A percentile compares a stretch with the other conserved stretches of the same genome.
Evolutionary conservation across 1,140 invertebrate species (phyloP).

Genomic region (Bombus waltoni): DNA sequence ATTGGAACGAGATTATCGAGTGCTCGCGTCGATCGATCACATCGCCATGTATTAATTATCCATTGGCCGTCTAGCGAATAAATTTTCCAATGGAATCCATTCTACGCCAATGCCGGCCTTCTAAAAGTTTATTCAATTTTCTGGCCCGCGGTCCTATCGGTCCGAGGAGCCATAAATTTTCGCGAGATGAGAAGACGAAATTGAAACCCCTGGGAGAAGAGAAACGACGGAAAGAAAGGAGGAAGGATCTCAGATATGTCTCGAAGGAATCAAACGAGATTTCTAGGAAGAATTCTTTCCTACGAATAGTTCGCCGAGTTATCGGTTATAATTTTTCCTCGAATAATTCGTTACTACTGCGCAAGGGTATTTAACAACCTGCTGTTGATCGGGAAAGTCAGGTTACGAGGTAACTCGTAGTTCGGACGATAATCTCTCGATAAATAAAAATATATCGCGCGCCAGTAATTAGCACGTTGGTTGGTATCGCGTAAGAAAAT

Average conservation of each 20-base stretch:
- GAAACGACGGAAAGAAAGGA: slow-evolving; percentile 31
- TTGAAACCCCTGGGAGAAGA: slow-evolving; percentile 34
- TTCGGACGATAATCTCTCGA: no score
- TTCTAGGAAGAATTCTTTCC: not conserved
- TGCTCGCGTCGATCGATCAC: slow-evolving; percentile 32
- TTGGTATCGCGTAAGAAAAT: no score
- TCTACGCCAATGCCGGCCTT: not conserved
- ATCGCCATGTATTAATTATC: slow-evolving; percentile 40
- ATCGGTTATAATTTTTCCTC: no score
- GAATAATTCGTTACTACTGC: no score
- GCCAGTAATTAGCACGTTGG: no score
- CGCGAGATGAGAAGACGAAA: slow-evolving; percentile 34
- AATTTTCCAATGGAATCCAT: not conserved
- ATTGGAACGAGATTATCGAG: slow-evolving; percentile 44
- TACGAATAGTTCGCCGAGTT: not conserved
- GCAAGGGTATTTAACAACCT: no score
- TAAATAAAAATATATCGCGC: no score
- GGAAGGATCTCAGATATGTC: slow-evolving; percentile 21
- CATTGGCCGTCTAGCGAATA: not conserved
- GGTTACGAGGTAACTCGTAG: no score
- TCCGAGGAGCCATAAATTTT: slow-evolving; percentile 28
- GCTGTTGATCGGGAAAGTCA: no score
- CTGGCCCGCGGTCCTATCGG: not conserved
- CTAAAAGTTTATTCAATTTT: slow-evolving; percentile 35
- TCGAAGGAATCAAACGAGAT: slow-evolving; percentile 49